These are phyloP conservation scores for Macroramphosus scolopax DNA, from an alignment of 2,797 vertebrate genomes.

Conservation along the genomic window DNA sequence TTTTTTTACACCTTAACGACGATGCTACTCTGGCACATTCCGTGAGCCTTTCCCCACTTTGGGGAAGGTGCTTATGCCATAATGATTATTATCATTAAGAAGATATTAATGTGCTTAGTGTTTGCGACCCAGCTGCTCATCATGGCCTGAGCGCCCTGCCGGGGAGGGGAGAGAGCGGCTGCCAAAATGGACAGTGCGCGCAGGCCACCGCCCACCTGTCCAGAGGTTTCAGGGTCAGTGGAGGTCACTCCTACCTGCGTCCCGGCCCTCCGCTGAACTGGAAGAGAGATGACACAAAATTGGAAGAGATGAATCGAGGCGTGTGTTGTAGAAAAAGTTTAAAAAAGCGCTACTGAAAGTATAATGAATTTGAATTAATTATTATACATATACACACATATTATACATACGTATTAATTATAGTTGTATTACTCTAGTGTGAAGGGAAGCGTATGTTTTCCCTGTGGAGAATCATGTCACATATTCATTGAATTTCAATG, in stretches of 20 bases:
- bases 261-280: slow-evolving; percentile 58
- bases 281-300: slow-evolving; percentile 49
- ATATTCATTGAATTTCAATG: slow-evolving; percentile 59
- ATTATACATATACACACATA: slow-evolving; percentile 7
- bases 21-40: slow-evolving; percentile 73
- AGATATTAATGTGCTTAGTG: slow-evolving; percentile 99
- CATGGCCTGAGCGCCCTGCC: slow-evolving; percentile 88
- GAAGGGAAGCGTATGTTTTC: slow-evolving; percentile 48
- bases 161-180: slow-evolving; percentile 51
- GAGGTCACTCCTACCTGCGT: slow-evolving; percentile 87
- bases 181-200: slow-evolving; percentile 77
- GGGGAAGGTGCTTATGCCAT: slow-evolving; percentile 99
- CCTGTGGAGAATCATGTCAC: slow-evolving; percentile 48
- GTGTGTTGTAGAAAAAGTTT: slow-evolving; percentile 21
- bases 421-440: slow-evolving; percentile 54
- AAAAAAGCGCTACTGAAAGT: slow-evolving; percentile 1
- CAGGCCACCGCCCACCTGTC: slow-evolving; percentile 81
- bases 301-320: slow-evolving; percentile 53
- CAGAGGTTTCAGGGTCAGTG: slow-evolving; percentile 84
- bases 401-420: slow-evolving; percentile 52
- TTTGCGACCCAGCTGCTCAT: slow-evolving; percentile 99
- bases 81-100: slow-evolving; percentile 99
- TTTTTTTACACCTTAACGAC: slow-evolving; percentile 72
- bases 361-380: background rate
- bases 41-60: slow-evolving; percentile 89